phyloP scores from a whole-genome alignment of 2,797 vertebrate genomes.

The Alfaro cultratus region DNA sequence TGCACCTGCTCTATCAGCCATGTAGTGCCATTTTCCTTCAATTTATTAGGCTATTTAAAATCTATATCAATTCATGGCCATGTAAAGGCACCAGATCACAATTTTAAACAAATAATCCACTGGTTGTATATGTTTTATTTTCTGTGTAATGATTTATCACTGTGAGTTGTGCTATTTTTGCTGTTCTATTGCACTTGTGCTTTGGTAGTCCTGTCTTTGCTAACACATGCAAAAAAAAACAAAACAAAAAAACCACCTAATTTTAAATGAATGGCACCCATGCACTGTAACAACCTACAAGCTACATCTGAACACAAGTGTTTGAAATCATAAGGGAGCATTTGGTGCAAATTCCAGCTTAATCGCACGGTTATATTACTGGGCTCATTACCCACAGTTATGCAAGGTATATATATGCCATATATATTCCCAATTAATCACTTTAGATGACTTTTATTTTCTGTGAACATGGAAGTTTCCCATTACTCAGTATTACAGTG shows the following conservation, averaged over 20 bases:
- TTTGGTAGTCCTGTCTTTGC: constrained; percentile 29
- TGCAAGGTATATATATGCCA: constrained; percentile 48
- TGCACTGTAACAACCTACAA: constrained; percentile 47
- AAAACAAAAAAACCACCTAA: constrained; percentile 33
- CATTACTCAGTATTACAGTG: constrained; percentile 63
- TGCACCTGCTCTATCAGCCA: not conserved
- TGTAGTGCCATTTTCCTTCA: constrained; percentile 2
- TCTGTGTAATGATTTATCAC: constrained; percentile 51
- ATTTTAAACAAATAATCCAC: constrained; percentile 52
- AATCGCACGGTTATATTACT: constrained; percentile 62
- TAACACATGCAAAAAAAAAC: constrained; percentile 20
- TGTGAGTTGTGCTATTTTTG: constrained; percentile 22
- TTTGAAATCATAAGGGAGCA: constrained; percentile 47
- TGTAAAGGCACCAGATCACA: constrained; percentile 40
- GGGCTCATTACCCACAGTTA: constrained; percentile 70
- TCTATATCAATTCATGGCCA: constrained; percentile 46
- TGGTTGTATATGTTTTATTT: constrained; percentile 18
- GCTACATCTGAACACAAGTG: constrained; percentile 40
- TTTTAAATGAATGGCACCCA: constrained; percentile 6
- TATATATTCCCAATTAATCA: constrained; percentile 64
- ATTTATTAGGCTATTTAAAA: constrained; percentile 42
- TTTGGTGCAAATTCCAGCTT: constrained; percentile 60
- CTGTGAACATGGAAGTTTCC: constrained; percentile 44
- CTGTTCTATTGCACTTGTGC: constrained; percentile 47
- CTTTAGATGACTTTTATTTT: constrained; percentile 66